phyloP scores from a whole-genome alignment of 37 sponge, comb jelly and placozoan genomes.

The Mnemiopsis leidyi region DNA sequence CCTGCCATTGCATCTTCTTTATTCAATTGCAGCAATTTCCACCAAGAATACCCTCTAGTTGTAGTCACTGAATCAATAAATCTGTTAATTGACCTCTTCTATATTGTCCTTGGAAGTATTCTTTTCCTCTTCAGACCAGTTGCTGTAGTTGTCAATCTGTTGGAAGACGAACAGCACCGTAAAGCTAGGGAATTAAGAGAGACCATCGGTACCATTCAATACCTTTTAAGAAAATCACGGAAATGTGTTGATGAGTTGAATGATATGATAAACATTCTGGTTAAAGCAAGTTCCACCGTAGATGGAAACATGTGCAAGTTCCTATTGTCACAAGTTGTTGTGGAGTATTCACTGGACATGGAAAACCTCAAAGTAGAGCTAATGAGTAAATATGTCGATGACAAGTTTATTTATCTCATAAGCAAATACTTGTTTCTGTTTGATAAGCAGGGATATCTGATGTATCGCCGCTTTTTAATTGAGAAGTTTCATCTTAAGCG shows the following conservation, averaged over 20 bases:
- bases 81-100: background rate
- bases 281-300: background rate
- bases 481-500: background rate
- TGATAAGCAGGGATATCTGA: background rate
- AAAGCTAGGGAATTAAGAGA: background rate
- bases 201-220: background rate
- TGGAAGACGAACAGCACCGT: background rate
- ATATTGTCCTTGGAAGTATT: background rate
- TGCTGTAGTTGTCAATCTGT: background rate
- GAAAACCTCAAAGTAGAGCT: background rate
- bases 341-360: background rate
- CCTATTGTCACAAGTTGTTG: background rate
- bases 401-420: background rate
- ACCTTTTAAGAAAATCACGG: background rate
- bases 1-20: background rate
- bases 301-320: constrained; percentile 1
- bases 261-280: background rate
- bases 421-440: background rate
- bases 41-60: background rate
- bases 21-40: background rate
- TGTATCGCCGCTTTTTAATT: background rate
- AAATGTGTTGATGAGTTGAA: background rate
- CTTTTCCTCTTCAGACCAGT: background rate
- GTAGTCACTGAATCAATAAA: background rate
- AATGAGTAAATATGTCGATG: background rate